Base-by-base conservation (phyloP, 2,888 invertebrate species). In the Protodeltote pygarga region DNA sequence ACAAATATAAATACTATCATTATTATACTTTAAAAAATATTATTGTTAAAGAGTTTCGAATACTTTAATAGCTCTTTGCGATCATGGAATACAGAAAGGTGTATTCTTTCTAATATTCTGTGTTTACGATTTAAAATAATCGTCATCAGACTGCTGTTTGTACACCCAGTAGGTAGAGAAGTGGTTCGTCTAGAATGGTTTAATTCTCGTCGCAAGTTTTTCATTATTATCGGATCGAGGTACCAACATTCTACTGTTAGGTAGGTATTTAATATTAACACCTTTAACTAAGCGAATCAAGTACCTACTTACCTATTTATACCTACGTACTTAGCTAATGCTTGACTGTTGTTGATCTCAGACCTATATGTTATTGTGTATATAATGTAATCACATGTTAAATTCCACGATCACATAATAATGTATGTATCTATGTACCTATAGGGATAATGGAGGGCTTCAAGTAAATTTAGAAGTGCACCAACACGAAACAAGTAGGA, bases 301-400 rank as follows among this genome's bases (percentile, higher is more conserved):
- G 66, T 73, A 75, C 65, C 49, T 66, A 63, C 60, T 68, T 73
- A 75, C 65, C 49, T 66, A 63, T 63, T 68, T 74, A 73, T 62
- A 65, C 53, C 55, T 74, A 75, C 69, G 63, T 83, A 79, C 69
- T 78, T 86, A 89, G 83, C 80, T 85, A 83, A 84, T 74, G 89
- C 90, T 91, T 91, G 78, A 87, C 86, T 89, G 89, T 90, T 89
- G 87, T 88, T 91, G 88, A 89, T 90, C 91, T 89, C 89, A 87
- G 83, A 79, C 71, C 61, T 87, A 83, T 83, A 79, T 88, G 84
- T 87, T 87, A 87, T 76, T 83, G 81, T 91, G 89, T 91, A 91
- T 86, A 89, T 89, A 89, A 86, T 89, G 79, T 90, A 88, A 89
- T 85, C 90, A 90, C 88, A 86, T 90, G 91, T 90, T 91, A 89